Evolutionary conservation across 2,797 vertebrate species (phyloP), one percentile per base, ranked within the genome.

Genomic region (Vespertilio murinus): DNA sequence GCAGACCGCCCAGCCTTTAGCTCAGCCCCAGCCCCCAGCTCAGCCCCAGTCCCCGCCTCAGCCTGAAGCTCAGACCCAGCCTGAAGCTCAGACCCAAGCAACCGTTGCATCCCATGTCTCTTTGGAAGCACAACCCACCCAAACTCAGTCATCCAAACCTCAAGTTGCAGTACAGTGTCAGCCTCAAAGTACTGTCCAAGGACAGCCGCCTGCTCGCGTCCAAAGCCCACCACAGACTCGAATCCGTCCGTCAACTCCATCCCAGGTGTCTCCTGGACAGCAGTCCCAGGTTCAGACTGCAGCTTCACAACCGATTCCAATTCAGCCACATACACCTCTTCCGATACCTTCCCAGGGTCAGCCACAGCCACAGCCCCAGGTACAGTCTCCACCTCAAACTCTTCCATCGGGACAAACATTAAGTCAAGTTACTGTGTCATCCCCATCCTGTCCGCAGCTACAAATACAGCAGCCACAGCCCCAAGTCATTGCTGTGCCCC

Each of bases 261-360:
- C 97, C 95, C 98, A 97, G 70, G 97, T 95, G 87, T 98, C 98
- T 54, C 97, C 98, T 35, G 93, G 97, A 97, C 98, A 97, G 98
- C 99, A 95, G 35, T 97, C 99, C 82, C 99, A 99, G 97, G 98
- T 98, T 97, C 99, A 99, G 96, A 97, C 99, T 95, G 97, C 99
- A 96, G 94, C 98, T 54, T 99, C 98, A 89, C 98, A 98, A 1
- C 99, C 98, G 97, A 97, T 98, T 95, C 98, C 98, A 90, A 96
- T 98, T 97, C 98, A 99, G 93, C 98, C 99, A 79, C 99, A 98
- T 90, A 97, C 98, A 70, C 98, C 98, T 17, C 95, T 99, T 94
- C 98, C 98, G 97, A 98, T 98, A 65, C 99, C 98, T 97, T 97
- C 98, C 65, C 97, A 92, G 96, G 96, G 97, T 93, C 92, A 98